Base-by-base conservation (phyloP, 2,888 invertebrate species). In the Archips xylosteana region DNA sequence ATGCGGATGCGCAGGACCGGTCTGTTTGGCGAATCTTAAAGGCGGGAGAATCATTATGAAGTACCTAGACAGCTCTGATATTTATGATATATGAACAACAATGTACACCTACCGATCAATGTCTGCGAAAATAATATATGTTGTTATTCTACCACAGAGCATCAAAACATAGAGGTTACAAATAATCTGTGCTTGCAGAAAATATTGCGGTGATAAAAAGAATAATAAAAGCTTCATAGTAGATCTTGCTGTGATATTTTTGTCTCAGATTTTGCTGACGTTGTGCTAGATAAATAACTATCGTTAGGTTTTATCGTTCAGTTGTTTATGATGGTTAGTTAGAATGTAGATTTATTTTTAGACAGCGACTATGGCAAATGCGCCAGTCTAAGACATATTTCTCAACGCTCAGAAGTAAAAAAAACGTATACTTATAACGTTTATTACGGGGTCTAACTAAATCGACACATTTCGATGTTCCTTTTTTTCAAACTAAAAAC, bases 141-240 rank as follows among this genome's bases (percentile, higher is more conserved):
- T 34, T 36, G 60, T 36, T 36, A 36, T 60, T 36, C 36, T 5
- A 23, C 51, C 8, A 23, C 2, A 57, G 8, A 57, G 12, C 32
- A 32, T 32, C 54, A 57, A 57, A 23, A 23, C 32, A 23, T 2
- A 23, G 15, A 6, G 51, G 15, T 54, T 23, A 54, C 9, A 54
- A 51, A 54, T 54, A 54, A 15, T 8, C 57, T 10, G 57, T 9
- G 34, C 34, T 32, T 34, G 57, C 57, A 60, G 60, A 36, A 36
- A 60, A 60, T 60, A 60, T n/a, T n/a, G 36, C 60, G n/a, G 36
- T n/a, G 60, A 60, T 60, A 59, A 59, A 60, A 60, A 36, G 8
- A 1, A 3, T 23, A n/a, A 13, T 36, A n/a, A 60, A 32, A 57
- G 57, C 12, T 12, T 4, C n/a, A n/a, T n/a, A n/a, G 32, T 60